These are phyloP conservation scores for Monoplex corrugatus DNA, from an alignment of 2,888 invertebrate genomes.

Conservation along the genomic window DNA sequence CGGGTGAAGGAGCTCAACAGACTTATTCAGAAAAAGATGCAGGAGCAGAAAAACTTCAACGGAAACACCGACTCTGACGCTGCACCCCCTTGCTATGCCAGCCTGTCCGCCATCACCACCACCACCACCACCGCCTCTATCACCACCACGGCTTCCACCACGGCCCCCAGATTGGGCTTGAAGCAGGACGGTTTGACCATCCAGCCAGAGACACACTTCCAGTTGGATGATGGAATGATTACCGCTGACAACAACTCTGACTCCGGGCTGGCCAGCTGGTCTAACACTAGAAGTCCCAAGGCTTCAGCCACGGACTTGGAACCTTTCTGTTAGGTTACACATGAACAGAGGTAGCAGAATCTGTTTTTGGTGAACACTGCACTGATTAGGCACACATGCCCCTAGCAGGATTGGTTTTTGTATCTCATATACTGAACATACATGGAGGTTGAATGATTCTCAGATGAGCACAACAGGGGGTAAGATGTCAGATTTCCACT, in stretches of 20 bases:
- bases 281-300: slow-evolving; percentile 62
- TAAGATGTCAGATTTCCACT: no score
- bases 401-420: no score
- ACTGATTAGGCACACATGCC: no score
- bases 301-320: slow-evolving; percentile 57
- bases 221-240: slow-evolving; percentile 55
- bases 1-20: slow-evolving; percentile 70
- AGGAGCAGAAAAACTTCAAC: slow-evolving; percentile 57
- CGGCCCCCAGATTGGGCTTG: neutral
- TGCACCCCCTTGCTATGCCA: neutral
- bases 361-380: no score
- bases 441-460: no score
- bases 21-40: slow-evolving; percentile 67
- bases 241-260: slow-evolving; percentile 67
- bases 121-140: slow-evolving; percentile 41
- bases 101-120: neutral
- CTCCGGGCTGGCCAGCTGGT: slow-evolving; percentile 66
- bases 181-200: slow-evolving; percentile 18
- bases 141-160: slow-evolving; percentile 37
- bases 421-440: no score
- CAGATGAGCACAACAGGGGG: no score
- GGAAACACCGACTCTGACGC: neutral
- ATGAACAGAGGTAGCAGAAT: no score
- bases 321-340: slow-evolving; percentile 50
- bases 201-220: slow-evolving; percentile 24